A percentile compares a stretch with the other conserved stretches of the same genome.
phyloP scores from a whole-genome alignment of 1,140 invertebrate species.

The Procambarus clarkii region DNA sequence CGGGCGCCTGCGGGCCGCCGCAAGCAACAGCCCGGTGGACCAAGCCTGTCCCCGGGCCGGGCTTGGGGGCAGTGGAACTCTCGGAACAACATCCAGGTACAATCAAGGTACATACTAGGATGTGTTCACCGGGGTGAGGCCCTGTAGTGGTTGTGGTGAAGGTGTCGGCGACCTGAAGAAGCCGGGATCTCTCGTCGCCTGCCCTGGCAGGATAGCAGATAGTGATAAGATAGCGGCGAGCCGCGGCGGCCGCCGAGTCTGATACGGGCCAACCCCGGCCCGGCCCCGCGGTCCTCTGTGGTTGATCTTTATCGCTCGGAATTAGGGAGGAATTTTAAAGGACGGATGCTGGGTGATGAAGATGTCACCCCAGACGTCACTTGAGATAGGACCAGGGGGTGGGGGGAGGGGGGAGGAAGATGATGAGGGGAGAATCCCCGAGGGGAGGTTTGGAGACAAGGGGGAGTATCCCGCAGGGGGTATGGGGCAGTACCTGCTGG shows the following conservation, averaged over 20 bases:
- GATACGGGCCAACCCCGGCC: not conserved
- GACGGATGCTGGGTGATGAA: constrained; percentile 1
- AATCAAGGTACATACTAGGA: too few species aligned
- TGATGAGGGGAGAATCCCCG: too few species aligned
- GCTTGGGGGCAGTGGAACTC: too few species aligned
- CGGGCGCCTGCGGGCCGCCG: too few species aligned
- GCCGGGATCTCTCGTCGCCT: not conserved
- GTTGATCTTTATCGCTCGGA: constrained; percentile 6
- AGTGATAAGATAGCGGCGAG: constrained; percentile 21
- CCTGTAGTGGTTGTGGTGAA: not conserved
- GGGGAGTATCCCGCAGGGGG: too few species aligned
- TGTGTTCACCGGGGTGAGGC: too few species aligned
- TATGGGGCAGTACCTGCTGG: too few species aligned
- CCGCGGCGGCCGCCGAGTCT: not conserved
- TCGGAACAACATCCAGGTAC: too few species aligned
- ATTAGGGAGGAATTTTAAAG: constrained; percentile 34
- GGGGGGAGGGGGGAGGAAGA: too few species aligned
- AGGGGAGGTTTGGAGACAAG: too few species aligned
- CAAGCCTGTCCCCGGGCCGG: too few species aligned
- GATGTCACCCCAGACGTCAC: not conserved
- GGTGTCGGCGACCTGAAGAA: not conserved
- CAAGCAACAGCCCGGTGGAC: too few species aligned
- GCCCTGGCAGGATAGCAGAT: not conserved
- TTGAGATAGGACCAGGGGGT: not conserved
- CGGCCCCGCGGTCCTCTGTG: constrained; percentile 2